Evolutionary conservation across 2,888 invertebrate species (phyloP).

Genomic region (Germaria angustata): DNA sequence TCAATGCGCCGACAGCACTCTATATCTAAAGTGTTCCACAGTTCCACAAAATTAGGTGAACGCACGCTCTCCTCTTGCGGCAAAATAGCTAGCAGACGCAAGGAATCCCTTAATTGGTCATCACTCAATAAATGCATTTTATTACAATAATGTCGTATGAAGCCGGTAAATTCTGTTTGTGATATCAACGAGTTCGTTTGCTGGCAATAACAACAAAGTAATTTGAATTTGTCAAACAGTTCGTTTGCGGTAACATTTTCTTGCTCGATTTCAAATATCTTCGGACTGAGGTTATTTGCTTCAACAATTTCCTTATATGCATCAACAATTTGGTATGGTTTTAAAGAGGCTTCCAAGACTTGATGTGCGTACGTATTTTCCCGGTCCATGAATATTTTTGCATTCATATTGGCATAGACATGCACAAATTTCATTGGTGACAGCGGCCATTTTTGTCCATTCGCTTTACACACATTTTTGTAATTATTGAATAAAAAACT

Average conservation of each 20-base stretch:
- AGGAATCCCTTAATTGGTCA: constrained; percentile 82
- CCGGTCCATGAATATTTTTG: constrained; percentile 73
- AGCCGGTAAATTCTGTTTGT: constrained; percentile 71
- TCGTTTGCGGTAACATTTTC: constrained; percentile 51
- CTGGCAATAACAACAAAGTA: constrained; percentile 72
- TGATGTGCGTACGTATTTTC: constrained; percentile 78
- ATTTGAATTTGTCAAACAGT: constrained; percentile 70
- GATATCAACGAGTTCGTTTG: constrained; percentile 70
- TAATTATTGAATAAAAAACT: constrained; percentile 11
- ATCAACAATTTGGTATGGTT: constrained; percentile 73
- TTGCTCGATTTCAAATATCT: neutral
- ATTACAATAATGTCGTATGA: constrained; percentile 79
- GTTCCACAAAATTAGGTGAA: constrained; percentile 83
- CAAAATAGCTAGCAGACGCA: constrained; percentile 81
- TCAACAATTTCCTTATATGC: constrained; percentile 22
- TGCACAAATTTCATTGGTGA: constrained; percentile 14
- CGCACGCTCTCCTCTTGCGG: constrained; percentile 81
- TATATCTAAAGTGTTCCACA: constrained; percentile 86
- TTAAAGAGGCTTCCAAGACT: constrained; percentile 72
- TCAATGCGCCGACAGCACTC: constrained; percentile 82
- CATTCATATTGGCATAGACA: constrained; percentile 38
- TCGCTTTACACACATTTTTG: neutral
- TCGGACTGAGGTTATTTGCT: neutral
- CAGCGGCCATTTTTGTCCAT: neutral
- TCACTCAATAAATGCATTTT: constrained; percentile 82